Evolutionary conservation across 2,797 vertebrate species (phyloP).

Genomic region (Spea hammondii): DNA sequence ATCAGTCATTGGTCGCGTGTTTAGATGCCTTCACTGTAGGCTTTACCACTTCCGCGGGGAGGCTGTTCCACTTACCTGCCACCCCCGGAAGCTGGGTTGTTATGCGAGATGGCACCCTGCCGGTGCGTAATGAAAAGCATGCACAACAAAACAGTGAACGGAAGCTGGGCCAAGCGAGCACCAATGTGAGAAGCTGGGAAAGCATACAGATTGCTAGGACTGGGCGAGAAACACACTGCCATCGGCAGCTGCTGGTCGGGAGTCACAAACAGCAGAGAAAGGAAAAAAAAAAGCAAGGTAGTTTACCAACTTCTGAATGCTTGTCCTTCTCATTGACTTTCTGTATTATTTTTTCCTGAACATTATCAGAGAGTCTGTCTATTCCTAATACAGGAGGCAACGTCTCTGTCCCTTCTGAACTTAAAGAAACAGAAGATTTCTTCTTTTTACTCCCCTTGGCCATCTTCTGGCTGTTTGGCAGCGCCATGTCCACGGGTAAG

Average conservation of each 20-base stretch:
- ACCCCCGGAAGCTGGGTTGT: too few species aligned
- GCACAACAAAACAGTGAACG: too few species aligned
- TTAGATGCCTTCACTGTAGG: too few species aligned
- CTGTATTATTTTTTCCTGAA: conserved; percentile 69
- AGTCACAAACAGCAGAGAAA: conserved; percentile 43
- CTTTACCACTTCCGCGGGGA: too few species aligned
- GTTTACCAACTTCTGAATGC: conserved; percentile 63
- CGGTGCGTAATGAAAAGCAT: too few species aligned
- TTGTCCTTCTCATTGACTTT: conserved; percentile 71
- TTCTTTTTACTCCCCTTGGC: conserved; percentile 69
- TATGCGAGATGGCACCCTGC: too few species aligned
- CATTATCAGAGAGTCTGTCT: conserved; percentile 65
- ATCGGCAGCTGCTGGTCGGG: conserved; percentile 12
- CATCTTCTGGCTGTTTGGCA: conserved; percentile 62
- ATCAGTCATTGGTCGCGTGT: too few species aligned
- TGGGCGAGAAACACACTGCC: not conserved
- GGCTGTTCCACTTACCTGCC: too few species aligned
- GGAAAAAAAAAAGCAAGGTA: conserved; percentile 54
- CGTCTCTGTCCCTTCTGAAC: conserved; percentile 64
- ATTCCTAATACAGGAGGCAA: conserved; percentile 59
- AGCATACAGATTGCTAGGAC: too few species aligned
- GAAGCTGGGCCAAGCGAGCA: too few species aligned
- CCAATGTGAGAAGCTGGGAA: too few species aligned
- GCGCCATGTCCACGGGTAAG: conserved; percentile 65
- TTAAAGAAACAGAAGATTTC: conserved; percentile 65